Evolutionary conservation across 1,140 invertebrate genomes (phyloP).

Genomic region (Apocrypta bakeri): DNA sequence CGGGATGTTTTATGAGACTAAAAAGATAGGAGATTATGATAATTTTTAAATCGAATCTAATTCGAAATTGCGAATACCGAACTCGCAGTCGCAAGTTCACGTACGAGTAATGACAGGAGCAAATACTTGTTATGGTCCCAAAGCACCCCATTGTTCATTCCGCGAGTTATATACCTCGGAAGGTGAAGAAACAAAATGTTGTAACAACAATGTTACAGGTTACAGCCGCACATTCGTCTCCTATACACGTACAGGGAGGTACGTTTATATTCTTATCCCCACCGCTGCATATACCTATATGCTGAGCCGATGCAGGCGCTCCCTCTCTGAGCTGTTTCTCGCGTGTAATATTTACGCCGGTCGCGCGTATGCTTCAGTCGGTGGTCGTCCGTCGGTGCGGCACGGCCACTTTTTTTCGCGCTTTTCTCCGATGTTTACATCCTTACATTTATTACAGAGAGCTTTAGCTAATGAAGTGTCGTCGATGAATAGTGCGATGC

Average conservation of each 20-base stretch:
- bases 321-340: neutral
- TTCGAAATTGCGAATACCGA: too few relatives aligned
- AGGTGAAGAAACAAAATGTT: neutral
- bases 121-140: neutral
- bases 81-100: too few relatives aligned
- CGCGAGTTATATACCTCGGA: neutral
- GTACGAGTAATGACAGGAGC: too few relatives aligned
- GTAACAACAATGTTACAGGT: neutral
- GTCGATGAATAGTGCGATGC: too few relatives aligned
- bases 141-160: neutral
- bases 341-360: constrained; percentile 33
- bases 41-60: too few relatives aligned
- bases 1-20: too few relatives aligned
- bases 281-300: neutral
- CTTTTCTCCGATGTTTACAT: neutral
- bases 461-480: neutral
- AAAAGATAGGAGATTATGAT: too few relatives aligned
- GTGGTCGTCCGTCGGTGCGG: constrained; percentile 60
- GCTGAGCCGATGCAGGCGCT: neutral
- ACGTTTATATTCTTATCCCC: neutral
- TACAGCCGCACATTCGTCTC: neutral
- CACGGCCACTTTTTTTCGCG: constrained; percentile 49
- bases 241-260: neutral
- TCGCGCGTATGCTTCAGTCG: constrained; percentile 31
- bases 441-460: neutral